Evolutionary conservation across 2,888 invertebrate genomes (phyloP).

Genomic region (Halictus quadricinctus): DNA sequence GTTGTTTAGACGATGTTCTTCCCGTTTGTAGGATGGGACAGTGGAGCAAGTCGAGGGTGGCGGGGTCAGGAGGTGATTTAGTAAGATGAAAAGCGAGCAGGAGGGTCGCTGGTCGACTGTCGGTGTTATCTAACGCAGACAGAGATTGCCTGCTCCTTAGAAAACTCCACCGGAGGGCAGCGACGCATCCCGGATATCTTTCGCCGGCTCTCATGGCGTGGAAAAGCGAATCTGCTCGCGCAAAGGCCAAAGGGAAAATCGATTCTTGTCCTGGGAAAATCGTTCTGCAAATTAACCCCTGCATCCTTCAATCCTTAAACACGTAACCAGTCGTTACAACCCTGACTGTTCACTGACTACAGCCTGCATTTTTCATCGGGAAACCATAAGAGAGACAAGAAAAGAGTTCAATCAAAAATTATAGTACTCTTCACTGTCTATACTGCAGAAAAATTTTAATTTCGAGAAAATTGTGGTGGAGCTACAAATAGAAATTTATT

Average conservation of each 20-base stretch:
- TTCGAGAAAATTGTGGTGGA: neutral
- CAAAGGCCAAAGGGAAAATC: conserved; percentile 47
- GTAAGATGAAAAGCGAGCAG: conserved; percentile 77
- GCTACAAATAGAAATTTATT: no score
- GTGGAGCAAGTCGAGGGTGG: conserved; percentile 20
- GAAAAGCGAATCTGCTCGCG: conserved; percentile 45
- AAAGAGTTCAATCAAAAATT: no score
- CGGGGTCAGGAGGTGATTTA: conserved; percentile 72
- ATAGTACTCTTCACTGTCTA: neutral
- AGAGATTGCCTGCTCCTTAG: conserved; percentile 78
- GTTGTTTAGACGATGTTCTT: conserved; percentile 54
- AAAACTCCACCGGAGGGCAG: conserved; percentile 69
- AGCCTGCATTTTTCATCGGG: neutral
- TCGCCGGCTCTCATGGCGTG: conserved; percentile 64
- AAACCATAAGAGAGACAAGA: neutral
- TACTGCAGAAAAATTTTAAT: neutral
- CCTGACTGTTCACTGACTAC: neutral
- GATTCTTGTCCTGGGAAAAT: conserved; percentile 48
- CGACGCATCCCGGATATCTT: conserved; percentile 72
- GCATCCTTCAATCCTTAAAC: neutral
- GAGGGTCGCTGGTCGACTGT: conserved; percentile 56
- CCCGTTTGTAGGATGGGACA: neutral
- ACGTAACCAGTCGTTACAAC: neutral
- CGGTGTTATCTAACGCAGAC: conserved; percentile 77
- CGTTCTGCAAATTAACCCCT: conserved; percentile 27